These are phyloP conservation scores for Noctua pronuba DNA, from an alignment of 2,888 invertebrate species.

Conservation along the genomic window DNA sequence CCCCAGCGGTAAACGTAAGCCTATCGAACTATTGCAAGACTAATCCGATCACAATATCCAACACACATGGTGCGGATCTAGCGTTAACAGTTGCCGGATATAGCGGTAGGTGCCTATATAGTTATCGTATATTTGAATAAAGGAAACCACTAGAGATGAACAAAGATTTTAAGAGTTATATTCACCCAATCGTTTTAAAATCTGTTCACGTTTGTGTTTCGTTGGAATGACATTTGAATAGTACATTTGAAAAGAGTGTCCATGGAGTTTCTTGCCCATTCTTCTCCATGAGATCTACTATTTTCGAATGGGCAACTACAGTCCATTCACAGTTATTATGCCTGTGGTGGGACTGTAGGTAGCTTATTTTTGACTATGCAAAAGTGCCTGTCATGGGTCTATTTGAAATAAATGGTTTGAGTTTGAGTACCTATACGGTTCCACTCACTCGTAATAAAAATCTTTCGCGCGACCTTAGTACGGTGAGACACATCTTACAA, in stretches of 20 bases:
- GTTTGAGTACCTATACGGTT: background rate
- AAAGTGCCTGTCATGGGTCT: too few species aligned
- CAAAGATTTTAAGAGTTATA: background rate
- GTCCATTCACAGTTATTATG: too few species aligned
- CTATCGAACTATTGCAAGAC: background rate
- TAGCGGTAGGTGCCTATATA: background rate
- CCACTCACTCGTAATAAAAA: background rate
- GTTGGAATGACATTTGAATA: background rate
- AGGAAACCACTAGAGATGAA: background rate
- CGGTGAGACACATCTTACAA: background rate
- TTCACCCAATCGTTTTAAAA: background rate
- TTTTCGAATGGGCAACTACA: too few species aligned
- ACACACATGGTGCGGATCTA: background rate
- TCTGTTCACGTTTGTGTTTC: too few species aligned
- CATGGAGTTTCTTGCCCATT: too few species aligned
- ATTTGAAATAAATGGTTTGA: too few species aligned
- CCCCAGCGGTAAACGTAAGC: background rate
- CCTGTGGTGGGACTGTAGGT: too few species aligned
- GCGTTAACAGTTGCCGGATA: background rate
- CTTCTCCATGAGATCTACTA: too few species aligned
- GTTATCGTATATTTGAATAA: background rate
- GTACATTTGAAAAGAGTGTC: too few species aligned
- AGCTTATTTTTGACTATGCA: too few species aligned
- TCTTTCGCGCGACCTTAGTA: background rate
- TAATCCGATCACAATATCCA: conserved; percentile 22